phyloP scores from a whole-genome alignment of 2,113 vertebrate species.

The Parotia lawesii region DNA sequence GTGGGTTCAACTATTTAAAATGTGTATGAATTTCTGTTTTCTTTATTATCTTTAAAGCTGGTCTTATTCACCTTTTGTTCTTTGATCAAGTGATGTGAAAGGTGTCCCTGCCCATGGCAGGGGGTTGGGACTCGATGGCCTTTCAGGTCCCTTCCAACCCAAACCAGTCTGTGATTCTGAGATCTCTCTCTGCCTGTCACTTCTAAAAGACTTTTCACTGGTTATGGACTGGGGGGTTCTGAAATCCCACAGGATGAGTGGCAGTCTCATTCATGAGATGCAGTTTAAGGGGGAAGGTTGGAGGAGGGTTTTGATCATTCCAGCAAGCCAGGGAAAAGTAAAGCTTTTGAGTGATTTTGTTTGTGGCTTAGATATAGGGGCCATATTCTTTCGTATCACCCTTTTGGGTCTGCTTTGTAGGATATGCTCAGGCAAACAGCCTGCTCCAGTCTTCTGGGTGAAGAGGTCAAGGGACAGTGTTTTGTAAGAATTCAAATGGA shows the following conservation, averaged over 20 bases:
- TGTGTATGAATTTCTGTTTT: neutral
- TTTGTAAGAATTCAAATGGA: constrained; percentile 10
- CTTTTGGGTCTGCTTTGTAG: neutral
- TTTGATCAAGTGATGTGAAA: neutral
- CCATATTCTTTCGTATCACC: neutral
- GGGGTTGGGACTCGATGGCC: neutral
- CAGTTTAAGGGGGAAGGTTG: neutral
- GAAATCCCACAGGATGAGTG: neutral
- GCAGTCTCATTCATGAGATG: neutral
- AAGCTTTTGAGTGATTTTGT: neutral
- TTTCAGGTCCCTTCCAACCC: neutral
- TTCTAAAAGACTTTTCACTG: neutral
- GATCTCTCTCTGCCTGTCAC: neutral
- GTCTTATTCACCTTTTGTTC: neutral
- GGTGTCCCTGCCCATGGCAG: neutral
- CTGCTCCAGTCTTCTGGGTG: neutral
- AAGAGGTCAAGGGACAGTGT: neutral
- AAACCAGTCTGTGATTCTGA: neutral
- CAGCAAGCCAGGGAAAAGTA: neutral
- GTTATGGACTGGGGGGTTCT: neutral
- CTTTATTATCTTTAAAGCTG: neutral
- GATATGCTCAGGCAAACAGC: neutral
- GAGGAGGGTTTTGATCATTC: constrained; percentile 41
- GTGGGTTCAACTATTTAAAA: constrained; percentile 17
- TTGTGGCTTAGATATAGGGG: neutral